A percentile compares a stretch with the other conserved stretches of the same genome.
Evolutionary conservation across 2,888 invertebrate genomes (phyloP).

Genomic region (Cancer borealis): DNA sequence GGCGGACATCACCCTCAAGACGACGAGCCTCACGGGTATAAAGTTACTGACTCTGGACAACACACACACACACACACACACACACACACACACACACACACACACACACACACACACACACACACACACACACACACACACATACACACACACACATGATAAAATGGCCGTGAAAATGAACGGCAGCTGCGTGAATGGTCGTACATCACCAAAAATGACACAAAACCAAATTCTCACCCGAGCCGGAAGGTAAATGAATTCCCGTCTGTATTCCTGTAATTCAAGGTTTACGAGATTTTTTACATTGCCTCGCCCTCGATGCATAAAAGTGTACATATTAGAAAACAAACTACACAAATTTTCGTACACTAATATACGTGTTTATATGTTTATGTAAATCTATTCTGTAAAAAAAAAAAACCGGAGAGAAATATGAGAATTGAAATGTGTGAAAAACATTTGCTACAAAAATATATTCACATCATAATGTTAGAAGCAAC

Average conservation of each 20-base stretch:
- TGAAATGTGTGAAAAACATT: not conserved
- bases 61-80: conserved; percentile 9
- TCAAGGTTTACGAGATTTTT: conserved; percentile 6
- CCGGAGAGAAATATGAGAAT: not conserved
- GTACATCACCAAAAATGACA: not conserved
- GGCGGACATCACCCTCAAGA: not conserved
- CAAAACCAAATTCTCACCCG: conserved; percentile 16
- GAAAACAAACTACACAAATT: not conserved
- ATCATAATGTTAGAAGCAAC: not conserved
- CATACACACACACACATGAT: conserved; percentile 28
- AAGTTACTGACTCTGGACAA: not conserved
- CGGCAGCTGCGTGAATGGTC: not conserved
- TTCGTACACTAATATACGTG: not conserved
- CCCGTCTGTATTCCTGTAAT: not conserved
- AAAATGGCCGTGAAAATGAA: not conserved
- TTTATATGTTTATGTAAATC: not conserved
- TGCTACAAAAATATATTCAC: not conserved
- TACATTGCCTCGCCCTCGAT: not conserved
- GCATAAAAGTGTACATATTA: not conserved
- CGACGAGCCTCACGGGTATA: not conserved
- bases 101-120: conserved; percentile 37
- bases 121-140: conserved; percentile 38
- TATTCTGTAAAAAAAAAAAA: not conserved
- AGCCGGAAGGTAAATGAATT: not conserved
- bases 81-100: conserved; percentile 40